Conservation (phyloP, 1,140 invertebrate genomes). For the Neodiprion virginianus region DNA sequence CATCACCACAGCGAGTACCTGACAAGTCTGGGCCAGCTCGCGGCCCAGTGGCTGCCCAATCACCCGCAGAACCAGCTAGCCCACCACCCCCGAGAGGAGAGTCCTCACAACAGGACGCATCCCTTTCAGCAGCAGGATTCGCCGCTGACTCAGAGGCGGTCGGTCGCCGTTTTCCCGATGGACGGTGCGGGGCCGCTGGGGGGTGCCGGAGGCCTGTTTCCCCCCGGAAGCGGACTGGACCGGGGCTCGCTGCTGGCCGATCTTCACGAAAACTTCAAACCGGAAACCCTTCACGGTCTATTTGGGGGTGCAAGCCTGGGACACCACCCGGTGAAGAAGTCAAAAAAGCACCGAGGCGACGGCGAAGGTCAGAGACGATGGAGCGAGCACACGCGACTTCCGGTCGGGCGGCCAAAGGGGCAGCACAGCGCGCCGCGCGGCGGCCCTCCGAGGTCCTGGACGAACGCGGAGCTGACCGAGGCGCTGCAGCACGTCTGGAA, state of each 20-base stretch:
- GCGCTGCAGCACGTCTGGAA: conserved; percentile 91
- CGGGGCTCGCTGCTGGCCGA: conserved; percentile 45
- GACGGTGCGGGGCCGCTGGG: conserved; percentile 47
- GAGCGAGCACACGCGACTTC: conserved; percentile 48
- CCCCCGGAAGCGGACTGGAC: conserved; percentile 44
- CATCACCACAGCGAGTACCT: conserved; percentile 65
- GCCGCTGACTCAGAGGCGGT: conserved; percentile 36
- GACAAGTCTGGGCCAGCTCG: conserved; percentile 53
- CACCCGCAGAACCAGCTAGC: conserved; percentile 44
- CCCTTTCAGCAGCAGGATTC: conserved; percentile 45
- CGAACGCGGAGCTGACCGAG: conserved; percentile 87
- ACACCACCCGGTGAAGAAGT: conserved; percentile 38
- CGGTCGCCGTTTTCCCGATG: conserved; percentile 49
- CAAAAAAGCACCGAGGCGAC: conserved; percentile 50
- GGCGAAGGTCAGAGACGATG: conserved; percentile 46
- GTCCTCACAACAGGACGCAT: conserved; percentile 40
- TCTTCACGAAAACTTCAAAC: conserved; percentile 55
- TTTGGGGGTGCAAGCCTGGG: conserved; percentile 43
- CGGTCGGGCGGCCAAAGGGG: conserved; percentile 78
- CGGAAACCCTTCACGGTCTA: conserved; percentile 51
- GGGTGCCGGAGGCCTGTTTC: conserved; percentile 43
- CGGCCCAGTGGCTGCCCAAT: conserved; percentile 54
- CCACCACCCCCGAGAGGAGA: conserved; percentile 42
- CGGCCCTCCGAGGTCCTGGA: conserved; percentile 88
- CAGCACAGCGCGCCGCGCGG: conserved; percentile 88